These are phyloP conservation scores for Triplophysa rosa DNA, from an alignment of 2,113 vertebrate genomes.

Conservation along the genomic window DNA sequence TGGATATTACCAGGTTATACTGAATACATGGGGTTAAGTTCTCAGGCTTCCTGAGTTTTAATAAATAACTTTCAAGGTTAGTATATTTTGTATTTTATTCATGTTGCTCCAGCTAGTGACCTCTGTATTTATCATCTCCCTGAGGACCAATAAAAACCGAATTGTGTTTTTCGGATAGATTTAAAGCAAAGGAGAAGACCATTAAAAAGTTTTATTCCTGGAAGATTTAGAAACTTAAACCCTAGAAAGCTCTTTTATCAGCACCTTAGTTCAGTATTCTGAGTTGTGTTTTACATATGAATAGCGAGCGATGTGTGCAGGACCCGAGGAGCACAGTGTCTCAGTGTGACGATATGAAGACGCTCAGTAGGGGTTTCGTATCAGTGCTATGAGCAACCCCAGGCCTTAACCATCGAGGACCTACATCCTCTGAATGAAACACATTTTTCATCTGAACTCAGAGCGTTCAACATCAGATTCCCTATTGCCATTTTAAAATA, in stretches of 20 bases:
- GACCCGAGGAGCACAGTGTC: slow-evolving; percentile 1
- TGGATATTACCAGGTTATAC: slow-evolving; percentile 3
- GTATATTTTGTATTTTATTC: slow-evolving; percentile 9
- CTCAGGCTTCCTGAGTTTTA: background rate
- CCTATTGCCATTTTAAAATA: background rate
- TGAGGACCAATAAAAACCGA: slow-evolving; percentile 18
- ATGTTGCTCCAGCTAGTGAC: slow-evolving; percentile 13
- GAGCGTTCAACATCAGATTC: too few species aligned
- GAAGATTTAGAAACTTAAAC: background rate
- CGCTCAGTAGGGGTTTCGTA: background rate
- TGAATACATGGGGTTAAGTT: background rate
- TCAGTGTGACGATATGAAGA: background rate
- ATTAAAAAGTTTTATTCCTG: slow-evolving; percentile 13
- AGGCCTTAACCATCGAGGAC: background rate
- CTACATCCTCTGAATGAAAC: slow-evolving; percentile 7
- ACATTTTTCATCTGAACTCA: background rate
- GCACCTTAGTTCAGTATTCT: background rate
- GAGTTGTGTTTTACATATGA: slow-evolving; percentile 18
- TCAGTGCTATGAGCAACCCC: background rate
- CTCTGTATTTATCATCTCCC: slow-evolving; percentile 13
- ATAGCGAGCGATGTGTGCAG: background rate
- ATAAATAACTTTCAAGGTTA: slow-evolving; percentile 27
- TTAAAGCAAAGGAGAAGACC: background rate
- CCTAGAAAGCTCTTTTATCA: background rate
- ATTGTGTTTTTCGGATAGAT: slow-evolving; percentile 9